Evolutionary conservation across 2,113 vertebrate species (phyloP).

Genomic region (Xenopus borealis): DNA sequence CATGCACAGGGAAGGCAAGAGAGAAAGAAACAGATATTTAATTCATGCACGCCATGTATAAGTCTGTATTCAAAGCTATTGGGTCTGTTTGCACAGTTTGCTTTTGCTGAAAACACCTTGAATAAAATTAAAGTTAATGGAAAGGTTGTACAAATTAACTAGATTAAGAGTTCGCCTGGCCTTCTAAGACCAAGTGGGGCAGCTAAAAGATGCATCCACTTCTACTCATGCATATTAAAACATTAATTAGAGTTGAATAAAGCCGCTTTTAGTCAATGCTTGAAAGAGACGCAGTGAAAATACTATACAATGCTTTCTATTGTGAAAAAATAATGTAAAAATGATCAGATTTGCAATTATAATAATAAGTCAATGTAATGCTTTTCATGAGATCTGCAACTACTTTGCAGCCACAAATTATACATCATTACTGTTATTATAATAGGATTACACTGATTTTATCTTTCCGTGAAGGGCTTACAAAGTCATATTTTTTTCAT

Average conservation of each 20-base stretch:
- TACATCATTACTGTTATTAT: conserved; percentile 20
- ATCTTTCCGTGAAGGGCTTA: conserved; percentile 25
- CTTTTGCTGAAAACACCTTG: no score
- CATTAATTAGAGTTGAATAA: conserved; percentile 24
- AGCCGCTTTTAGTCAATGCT: neutral
- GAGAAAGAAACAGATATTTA: conserved; percentile 6
- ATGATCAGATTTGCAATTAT: conserved; percentile 42
- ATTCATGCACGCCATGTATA: no score
- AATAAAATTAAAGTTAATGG: no score
- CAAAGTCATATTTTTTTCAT: conserved; percentile 21
- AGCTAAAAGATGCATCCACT: neutral
- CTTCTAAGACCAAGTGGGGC: no score
- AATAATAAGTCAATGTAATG: conserved; percentile 39
- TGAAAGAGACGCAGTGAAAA: neutral
- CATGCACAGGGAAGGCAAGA: conserved; percentile 47
- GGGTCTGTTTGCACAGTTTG: no score
- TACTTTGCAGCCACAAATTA: conserved; percentile 38
- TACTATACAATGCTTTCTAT: conserved; percentile 6
- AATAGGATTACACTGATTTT: conserved; percentile 43
- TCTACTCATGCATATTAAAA: neutral
- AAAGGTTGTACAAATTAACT: no score
- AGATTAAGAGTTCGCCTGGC: no score
- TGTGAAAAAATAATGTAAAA: conserved; percentile 35
- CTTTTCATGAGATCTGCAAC: conserved; percentile 29
- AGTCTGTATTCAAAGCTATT: no score